Percentiles rank a stretch among this genome's conserved stretches.
Conservation (phyloP, 2,113 vertebrate species). For the Protomyctophum bolini region DNA sequence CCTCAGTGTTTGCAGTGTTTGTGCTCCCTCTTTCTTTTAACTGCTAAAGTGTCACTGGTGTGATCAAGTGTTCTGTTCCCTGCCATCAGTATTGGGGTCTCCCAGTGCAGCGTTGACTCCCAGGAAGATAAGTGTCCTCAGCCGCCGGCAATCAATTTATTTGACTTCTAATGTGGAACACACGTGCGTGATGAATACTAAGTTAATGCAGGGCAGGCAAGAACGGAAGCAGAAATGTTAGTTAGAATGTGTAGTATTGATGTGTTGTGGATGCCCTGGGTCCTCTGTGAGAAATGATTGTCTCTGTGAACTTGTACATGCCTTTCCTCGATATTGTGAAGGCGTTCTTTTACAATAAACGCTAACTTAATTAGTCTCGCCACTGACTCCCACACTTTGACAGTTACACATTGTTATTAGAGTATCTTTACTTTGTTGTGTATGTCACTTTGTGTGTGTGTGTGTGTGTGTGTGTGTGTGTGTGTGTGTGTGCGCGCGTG, state of each 20-base stretch:
- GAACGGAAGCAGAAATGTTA: conserved; percentile 7
- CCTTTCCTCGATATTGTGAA: conserved; percentile 15
- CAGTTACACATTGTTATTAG: conserved; percentile 41
- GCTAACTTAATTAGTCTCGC: conserved; percentile 47
- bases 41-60: conserved; percentile 56
- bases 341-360: conserved; percentile 25
- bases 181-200: conserved; percentile 57
- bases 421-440: conserved; percentile 28
- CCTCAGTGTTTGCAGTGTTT: conserved; percentile 41
- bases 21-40: conserved; percentile 25
- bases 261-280: conserved; percentile 33
- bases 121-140: conserved; percentile 71
- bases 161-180: conserved; percentile 69
- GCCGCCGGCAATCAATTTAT: conserved; percentile 74
- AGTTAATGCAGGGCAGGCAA: conserved; percentile 44
- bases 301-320: conserved; percentile 55
- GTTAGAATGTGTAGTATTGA: conserved; percentile 28
- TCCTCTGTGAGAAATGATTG: conserved; percentile 61
- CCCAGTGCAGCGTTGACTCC: conserved; percentile 54
- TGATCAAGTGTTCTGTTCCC: conserved; percentile 65
- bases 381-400: conserved; percentile 49
- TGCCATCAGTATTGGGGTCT: conserved; percentile 61
- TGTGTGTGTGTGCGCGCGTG: neutral
- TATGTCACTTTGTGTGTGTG: neutral
- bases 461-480: neutral